These are phyloP conservation scores for Cephus cinctus DNA, from an alignment of 1,140 invertebrate species.

Conservation along the genomic window DNA sequence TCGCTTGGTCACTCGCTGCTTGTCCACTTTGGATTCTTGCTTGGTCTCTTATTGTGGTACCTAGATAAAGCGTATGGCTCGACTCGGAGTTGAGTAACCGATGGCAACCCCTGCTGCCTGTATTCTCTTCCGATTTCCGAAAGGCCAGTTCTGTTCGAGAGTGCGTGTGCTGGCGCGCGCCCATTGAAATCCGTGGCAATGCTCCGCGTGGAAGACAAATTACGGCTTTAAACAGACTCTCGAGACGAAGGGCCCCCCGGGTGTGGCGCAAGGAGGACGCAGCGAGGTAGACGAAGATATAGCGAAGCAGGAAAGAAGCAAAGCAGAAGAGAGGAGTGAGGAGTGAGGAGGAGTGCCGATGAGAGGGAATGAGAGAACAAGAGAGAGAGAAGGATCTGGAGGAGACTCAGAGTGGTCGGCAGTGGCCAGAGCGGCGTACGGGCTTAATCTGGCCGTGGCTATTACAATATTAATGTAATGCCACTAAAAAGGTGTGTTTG, in stretches of 20 bases:
- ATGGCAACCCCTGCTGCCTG: too few species aligned
- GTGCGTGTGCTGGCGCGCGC: too few species aligned
- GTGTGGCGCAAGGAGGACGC: not conserved
- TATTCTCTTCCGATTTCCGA: too few species aligned
- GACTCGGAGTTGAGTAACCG: too few species aligned
- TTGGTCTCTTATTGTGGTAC: too few species aligned
- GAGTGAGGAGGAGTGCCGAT: slow-evolving; percentile 6
- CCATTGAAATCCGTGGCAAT: not conserved
- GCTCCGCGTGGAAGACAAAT: slow-evolving; percentile 2
- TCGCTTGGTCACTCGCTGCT: too few species aligned
- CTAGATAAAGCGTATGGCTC: too few species aligned
- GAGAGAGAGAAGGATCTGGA: not conserved
- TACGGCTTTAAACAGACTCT: not conserved
- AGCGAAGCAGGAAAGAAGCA: not conserved
- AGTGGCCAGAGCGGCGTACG: not conserved
- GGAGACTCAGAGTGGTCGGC: too few species aligned
- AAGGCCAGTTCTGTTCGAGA: too few species aligned
- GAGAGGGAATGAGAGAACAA: not conserved
- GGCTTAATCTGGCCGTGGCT: slow-evolving; percentile 18
- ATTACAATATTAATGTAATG: slow-evolving; percentile 48
- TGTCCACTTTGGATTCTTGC: too few species aligned
- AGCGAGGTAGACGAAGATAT: slow-evolving; percentile 4
- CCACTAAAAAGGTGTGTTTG: slow-evolving; percentile 48
- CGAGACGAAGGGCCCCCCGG: not conserved
- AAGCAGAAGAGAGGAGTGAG: slow-evolving; percentile 10